Evolutionary conservation across 2,888 invertebrate species (phyloP), one percentile per base, ranked within the genome.

Genomic region (Fissipunctia ypsillon): DNA sequence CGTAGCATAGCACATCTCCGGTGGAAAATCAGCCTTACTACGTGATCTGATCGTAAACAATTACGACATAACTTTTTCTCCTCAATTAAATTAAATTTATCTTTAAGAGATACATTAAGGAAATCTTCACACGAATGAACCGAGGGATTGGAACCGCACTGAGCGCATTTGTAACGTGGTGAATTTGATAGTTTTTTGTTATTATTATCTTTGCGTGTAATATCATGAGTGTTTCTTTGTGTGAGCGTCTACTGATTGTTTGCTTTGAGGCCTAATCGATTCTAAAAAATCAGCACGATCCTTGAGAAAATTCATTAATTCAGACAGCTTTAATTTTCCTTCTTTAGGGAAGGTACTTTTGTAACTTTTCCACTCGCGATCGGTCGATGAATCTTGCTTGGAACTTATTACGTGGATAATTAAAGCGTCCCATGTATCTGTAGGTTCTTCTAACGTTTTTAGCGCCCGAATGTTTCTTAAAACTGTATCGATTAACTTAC

Each of bases 221-320:
- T n/a, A n/a, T 38, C 38, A 16, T 59, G 38, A 38, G 38, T 38
- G 38, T 59, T n/a, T n/a, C n/a, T n/a, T n/a, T n/a, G n/a, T n/a
- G n/a, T n/a, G n/a, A n/a, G 59, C n/a, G 59, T n/a, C 31, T 56
- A 19, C 28, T 3, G n/a, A 7, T 45, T 45, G 28, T 63, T 45
- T 63, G 19, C 22, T 63, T 19, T 45, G 19, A 45, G 45, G 63
- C 22, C 22, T 45, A 45, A 63, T 22, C 6, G 43, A 6, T 45
- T n/a, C n/a, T n/a, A n/a, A n/a, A n/a, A n/a, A n/a, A n/a, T 63
- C 63, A 45, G 63, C 63, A 31, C 63, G 63, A 45, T 63, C 45
- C 28, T 12, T 12, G 22, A 63, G 45, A 14, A 45, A 63, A 1
- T 2, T 28, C 45, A 45, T 31, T 14, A 63, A 22, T 3, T 45